phyloP scores from a whole-genome alignment of 2,797 vertebrate species.

The Chelonia mydas region DNA sequence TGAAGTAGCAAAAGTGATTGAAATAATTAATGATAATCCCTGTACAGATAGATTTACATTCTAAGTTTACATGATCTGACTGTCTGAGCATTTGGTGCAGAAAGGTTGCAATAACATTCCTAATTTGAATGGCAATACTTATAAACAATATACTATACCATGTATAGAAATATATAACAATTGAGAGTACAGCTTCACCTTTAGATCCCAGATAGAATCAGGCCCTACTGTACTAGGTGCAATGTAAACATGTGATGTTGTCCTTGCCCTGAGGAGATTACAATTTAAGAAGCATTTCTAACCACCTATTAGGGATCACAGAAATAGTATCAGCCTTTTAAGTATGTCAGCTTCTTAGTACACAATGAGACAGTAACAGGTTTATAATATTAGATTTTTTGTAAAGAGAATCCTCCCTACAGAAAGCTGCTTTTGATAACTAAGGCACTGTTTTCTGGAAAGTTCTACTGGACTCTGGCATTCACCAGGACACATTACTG shows the following conservation, averaged over 20 bases:
- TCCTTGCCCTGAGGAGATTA: not conserved
- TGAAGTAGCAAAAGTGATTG: not conserved
- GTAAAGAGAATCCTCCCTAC: not conserved
- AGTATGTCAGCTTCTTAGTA: not conserved
- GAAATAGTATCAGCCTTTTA: not conserved
- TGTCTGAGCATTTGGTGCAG: not conserved
- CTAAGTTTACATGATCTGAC: not conserved
- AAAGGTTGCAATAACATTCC: not conserved
- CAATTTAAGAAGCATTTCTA: not conserved
- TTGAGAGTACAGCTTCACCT: not conserved
- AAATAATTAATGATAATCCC: not conserved
- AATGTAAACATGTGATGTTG: not conserved
- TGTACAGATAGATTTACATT: not conserved
- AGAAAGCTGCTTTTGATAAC: not conserved
- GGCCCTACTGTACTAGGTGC: not conserved
- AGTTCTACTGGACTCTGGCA: not conserved
- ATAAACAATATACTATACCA: not conserved
- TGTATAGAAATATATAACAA: not conserved
- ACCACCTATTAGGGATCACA: not conserved
- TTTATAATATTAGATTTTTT: not conserved
- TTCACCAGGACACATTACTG: not conserved
- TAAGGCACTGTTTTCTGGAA: not conserved
- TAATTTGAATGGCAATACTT: not conserved
- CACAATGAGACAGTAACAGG: not conserved
- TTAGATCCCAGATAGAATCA: not conserved